Base-by-base conservation (phyloP, 2,113 vertebrate species). In the Coregonus clupeaformis region DNA sequence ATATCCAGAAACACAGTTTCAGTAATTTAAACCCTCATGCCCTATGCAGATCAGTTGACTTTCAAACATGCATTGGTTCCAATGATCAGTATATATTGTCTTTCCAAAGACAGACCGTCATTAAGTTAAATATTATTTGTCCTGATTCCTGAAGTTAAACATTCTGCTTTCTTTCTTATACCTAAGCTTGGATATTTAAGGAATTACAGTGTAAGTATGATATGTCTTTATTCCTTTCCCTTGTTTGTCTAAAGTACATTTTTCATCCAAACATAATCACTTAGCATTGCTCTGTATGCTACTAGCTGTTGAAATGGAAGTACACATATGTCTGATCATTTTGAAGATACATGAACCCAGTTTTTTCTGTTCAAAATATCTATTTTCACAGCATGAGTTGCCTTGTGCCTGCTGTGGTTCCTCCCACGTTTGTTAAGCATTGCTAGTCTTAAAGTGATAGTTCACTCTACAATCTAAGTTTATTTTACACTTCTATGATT, bases 141-240 rank as follows among this genome's bases (percentile, higher is more conserved):
- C 80, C 65, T 65, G 29, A 80, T 84, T 80, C 81, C 76, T 89
- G 85, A 78, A 83, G 86, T 88, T 88, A 87, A 87, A 88, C 83
- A 83, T 76, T 92, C 77, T 91, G 90, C 86, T 93, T 89, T 92
- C 86, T 93, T 77, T 91, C 86, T 91, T 90, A 85, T 90, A 90
- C 86, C 91, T 84, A 93, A 94, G 93, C 91, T 92, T 88, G 92
- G 92, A 92, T 93, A 83, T 93, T 75, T 93, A 90, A 93, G 92
- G 90, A 92, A 86, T 91, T 93, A 89, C 85, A 74, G 87, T 82
- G 92, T 94, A 88, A 94, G 92, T 93, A 94, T 93, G 78, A 80
- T 45, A 82, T 81, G 49, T 52, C 49, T 91, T 91, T 87, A 81
- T 82, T 88, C 80, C 82, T 87, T 86, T 87, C 88, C 85, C 74